Evolutionary conservation across 2,888 invertebrate species (phyloP).

Genomic region (Trachelus troglodyta): DNA sequence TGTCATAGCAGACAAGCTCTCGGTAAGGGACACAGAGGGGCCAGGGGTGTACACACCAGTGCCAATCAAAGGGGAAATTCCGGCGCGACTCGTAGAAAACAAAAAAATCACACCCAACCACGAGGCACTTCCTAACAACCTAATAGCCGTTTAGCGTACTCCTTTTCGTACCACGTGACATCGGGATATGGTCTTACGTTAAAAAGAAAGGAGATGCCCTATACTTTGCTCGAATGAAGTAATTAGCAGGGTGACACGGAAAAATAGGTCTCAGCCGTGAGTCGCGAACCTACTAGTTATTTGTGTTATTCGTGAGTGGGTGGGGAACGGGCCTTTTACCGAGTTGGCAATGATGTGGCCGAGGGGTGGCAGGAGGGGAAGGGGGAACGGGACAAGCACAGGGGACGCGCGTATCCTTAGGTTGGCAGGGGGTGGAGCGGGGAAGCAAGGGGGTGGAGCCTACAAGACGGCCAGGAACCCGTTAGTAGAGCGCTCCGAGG

Average conservation of each 20-base stretch:
- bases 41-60: constrained; percentile 34
- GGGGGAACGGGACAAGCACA: constrained; percentile 34
- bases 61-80: background rate
- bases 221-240: background rate
- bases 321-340: constrained; percentile 6
- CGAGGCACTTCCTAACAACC: background rate
- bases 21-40: constrained; percentile 30
- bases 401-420: constrained; percentile 42
- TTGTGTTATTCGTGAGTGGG: constrained; percentile 20
- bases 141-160: background rate
- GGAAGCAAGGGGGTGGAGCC: constrained; percentile 17
- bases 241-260: background rate
- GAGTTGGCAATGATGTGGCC: constrained; percentile 56
- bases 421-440: constrained; percentile 66
- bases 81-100: background rate
- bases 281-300: constrained; percentile 2
- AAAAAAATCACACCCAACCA: background rate
- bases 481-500: constrained; percentile 55
- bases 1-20: background rate
- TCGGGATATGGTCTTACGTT: background rate
- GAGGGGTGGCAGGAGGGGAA: constrained; percentile 60
- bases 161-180: background rate
- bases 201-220: background rate
- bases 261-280: background rate
- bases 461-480: constrained; percentile 51